phyloP scores from a whole-genome alignment of 2,113 vertebrate genomes.

The Poeciliopsis retropinna region DNA sequence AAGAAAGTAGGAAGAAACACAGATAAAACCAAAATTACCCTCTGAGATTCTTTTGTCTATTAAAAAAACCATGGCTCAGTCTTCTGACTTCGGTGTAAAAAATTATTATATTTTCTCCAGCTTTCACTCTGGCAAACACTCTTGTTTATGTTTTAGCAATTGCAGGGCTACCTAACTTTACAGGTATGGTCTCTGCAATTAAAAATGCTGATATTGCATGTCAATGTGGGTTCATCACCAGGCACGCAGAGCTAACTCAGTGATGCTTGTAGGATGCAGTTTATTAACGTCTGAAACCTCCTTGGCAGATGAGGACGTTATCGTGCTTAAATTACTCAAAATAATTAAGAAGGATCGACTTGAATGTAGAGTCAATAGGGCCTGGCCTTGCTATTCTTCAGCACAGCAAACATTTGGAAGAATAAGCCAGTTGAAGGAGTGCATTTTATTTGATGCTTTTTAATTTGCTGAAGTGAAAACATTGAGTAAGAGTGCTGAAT shows the following conservation, averaged over 20 bases:
- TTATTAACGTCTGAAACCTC: conserved; percentile 52
- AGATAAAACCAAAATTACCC: not conserved
- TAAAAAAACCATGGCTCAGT: not conserved
- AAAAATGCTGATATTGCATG: conserved; percentile 11
- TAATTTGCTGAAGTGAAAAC: conserved; percentile 1
- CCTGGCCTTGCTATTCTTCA: not conserved
- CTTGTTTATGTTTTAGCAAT: conserved; percentile 8
- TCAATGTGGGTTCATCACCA: conserved; percentile 23
- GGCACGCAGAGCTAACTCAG: conserved; percentile 46
- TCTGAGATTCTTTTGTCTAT: not conserved
- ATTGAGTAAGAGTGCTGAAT: not conserved
- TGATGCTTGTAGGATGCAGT: conserved; percentile 35
- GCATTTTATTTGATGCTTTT: not conserved
- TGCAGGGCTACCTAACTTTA: conserved; percentile 16
- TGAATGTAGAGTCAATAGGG: conserved; percentile 30
- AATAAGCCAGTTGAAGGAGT: conserved; percentile 8
- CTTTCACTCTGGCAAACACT: conserved; percentile 3
- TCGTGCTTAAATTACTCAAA: conserved; percentile 44
- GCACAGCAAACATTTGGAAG: conserved; percentile 21
- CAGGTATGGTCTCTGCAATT: conserved; percentile 36
- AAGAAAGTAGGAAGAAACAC: too few species aligned
- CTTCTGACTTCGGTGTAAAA: not conserved
- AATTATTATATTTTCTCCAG: not conserved
- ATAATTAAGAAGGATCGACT: conserved; percentile 51
- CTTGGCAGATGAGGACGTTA: conserved; percentile 39